Evolutionary conservation across 2,797 vertebrate genomes (phyloP).

Genomic region (Centropyge bicolor): DNA sequence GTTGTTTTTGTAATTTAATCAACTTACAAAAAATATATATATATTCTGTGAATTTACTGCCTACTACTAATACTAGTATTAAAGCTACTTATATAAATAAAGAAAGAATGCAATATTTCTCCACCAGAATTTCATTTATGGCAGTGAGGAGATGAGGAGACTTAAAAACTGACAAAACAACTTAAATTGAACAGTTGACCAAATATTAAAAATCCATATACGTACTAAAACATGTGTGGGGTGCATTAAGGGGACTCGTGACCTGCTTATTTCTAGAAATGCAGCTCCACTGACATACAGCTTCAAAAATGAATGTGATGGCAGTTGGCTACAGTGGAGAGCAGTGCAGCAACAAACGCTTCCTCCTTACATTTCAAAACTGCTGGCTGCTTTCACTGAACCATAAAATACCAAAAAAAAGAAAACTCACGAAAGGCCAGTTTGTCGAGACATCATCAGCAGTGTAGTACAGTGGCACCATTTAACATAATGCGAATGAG

Average conservation of each 20-base stretch:
- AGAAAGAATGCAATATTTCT: not conserved
- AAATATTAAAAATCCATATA: not conserved
- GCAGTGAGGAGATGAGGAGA: not conserved
- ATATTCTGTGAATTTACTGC: no score
- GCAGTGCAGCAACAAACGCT: slow-evolving; percentile 19
- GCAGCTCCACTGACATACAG: not conserved
- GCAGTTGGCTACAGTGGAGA: slow-evolving; percentile 27
- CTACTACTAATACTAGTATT: no score
- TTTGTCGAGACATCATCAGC: slow-evolving; percentile 62
- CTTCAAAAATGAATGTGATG: slow-evolving; percentile 19
- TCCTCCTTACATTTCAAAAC: slow-evolving; percentile 32
- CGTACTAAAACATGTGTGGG: not conserved
- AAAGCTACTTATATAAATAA: not conserved
- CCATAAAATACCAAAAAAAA: slow-evolving; percentile 48
- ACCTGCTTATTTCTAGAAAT: not conserved
- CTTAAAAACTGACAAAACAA: not conserved
- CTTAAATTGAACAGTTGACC: not conserved
- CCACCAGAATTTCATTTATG: not conserved
- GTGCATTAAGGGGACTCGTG: not conserved
- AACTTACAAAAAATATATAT: no score
- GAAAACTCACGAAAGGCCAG: slow-evolving; percentile 42
- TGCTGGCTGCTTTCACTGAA: slow-evolving; percentile 59
- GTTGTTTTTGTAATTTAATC: no score
- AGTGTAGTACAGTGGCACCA: slow-evolving; percentile 41
- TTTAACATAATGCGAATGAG: slow-evolving; percentile 67